Percentiles rank a stretch among this genome's conserved stretches.
These are phyloP conservation scores for Drosophila truncata DNA, from an alignment of 1,140 invertebrate species.

Conservation along the genomic window DNA sequence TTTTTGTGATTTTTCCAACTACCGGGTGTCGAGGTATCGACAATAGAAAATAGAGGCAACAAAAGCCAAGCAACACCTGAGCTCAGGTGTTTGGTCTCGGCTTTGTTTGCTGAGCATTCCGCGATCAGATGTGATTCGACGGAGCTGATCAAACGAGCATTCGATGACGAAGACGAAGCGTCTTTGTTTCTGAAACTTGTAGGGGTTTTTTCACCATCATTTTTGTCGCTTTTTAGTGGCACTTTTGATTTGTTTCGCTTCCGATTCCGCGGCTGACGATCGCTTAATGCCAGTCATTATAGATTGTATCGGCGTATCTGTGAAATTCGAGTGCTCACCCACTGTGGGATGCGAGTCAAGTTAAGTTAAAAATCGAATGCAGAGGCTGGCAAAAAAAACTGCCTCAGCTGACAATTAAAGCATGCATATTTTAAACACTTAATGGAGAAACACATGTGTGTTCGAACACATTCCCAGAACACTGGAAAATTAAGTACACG, in stretches of 20 bases:
- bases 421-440: slow-evolving; percentile 63
- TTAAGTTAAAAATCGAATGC: slow-evolving; percentile 31
- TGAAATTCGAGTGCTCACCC: slow-evolving; percentile 22
- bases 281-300: slow-evolving; percentile 62
- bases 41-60: slow-evolving; percentile 33
- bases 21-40: slow-evolving; percentile 26
- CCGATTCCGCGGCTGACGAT: slow-evolving; percentile 58
- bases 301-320: slow-evolving; percentile 68
- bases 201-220: slow-evolving; percentile 32
- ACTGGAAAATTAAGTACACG: slow-evolving; percentile 14
- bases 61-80: slow-evolving; percentile 41
- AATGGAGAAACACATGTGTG: slow-evolving; percentile 50
- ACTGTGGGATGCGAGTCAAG: slow-evolving; percentile 21
- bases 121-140: slow-evolving; percentile 21
- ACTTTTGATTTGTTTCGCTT: slow-evolving; percentile 74
- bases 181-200: slow-evolving; percentile 64
- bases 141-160: slow-evolving; percentile 39
- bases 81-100: slow-evolving; percentile 36
- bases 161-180: slow-evolving; percentile 31
- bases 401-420: slow-evolving; percentile 38
- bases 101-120: slow-evolving; percentile 51
- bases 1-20: slow-evolving; percentile 4
- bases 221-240: slow-evolving; percentile 48
- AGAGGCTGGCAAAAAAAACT: no score
- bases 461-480: slow-evolving; percentile 7